Conservation (phyloP, 2,888 invertebrate species). For the Apodemia zela region DNA sequence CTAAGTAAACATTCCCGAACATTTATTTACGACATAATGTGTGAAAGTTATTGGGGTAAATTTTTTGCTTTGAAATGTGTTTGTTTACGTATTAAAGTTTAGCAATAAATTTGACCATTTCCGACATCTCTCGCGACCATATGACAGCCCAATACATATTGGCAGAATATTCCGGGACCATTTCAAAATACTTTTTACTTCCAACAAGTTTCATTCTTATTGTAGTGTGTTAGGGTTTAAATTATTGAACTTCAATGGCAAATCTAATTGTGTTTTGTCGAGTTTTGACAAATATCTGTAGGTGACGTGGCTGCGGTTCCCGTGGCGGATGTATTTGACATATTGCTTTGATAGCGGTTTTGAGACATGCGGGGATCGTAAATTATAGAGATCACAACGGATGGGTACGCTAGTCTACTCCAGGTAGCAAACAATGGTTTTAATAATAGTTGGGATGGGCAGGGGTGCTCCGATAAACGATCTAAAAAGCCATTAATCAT, state of each 20-base stretch:
- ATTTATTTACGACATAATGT: constrained; percentile 3
- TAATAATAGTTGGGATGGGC: background rate
- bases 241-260: constrained; percentile 33
- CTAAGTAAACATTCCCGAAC: background rate
- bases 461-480: constrained; percentile 4
- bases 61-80: constrained; percentile 21
- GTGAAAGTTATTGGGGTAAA: constrained; percentile 6
- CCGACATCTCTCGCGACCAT: constrained; percentile 51
- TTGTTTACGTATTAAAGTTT: constrained; percentile 50
- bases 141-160: constrained; percentile 65
- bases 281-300: constrained; percentile 78
- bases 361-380: constrained; percentile 55
- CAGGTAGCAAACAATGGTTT: constrained; percentile 13
- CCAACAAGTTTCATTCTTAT: constrained; percentile 12
- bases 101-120: constrained; percentile 60
- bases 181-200: constrained; percentile 26
- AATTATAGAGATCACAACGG: constrained; percentile 51
- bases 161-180: constrained; percentile 56
- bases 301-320: constrained; percentile 69
- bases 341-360: constrained; percentile 70
- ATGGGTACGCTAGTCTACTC: constrained; percentile 20
- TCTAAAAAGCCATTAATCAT: constrained; percentile 9
- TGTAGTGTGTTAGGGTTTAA: constrained; percentile 34
- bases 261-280: constrained; percentile 45
- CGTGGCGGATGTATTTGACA: constrained; percentile 70